Conservation (phyloP, 1,140 invertebrate species). For the Heliconius hermathena region DNA sequence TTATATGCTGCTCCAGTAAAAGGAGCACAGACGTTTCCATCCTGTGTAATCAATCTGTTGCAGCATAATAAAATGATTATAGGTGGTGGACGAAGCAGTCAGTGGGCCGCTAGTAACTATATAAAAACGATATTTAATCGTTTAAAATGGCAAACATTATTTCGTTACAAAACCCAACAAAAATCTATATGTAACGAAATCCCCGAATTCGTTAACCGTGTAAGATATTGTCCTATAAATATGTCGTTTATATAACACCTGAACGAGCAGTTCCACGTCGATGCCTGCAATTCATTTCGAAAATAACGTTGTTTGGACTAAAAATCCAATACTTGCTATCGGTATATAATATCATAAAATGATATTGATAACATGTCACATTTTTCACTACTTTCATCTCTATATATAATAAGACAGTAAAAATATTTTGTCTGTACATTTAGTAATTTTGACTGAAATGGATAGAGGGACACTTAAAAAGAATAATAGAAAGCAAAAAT, state of each 20-base stretch:
- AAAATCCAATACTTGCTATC: conserved; percentile 27
- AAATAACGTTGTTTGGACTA: conserved; percentile 30
- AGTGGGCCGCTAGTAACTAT: background rate
- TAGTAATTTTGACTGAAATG: too few relatives aligned
- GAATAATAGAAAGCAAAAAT: too few relatives aligned
- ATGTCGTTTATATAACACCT: conserved; percentile 25
- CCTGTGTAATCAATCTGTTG: too few relatives aligned
- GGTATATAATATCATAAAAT: conserved; percentile 25
- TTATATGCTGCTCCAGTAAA: too few relatives aligned
- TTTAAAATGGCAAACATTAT: background rate
- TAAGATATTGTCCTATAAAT: conserved; percentile 25
- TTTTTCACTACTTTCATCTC: background rate
- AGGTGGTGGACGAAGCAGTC: too few relatives aligned
- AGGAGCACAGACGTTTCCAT: too few relatives aligned
- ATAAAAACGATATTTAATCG: background rate
- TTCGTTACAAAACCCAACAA: background rate
- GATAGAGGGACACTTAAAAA: too few relatives aligned
- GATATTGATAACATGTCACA: background rate
- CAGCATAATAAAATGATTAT: too few relatives aligned
- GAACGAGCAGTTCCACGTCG: conserved; percentile 24
- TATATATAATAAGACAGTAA: too few relatives aligned
- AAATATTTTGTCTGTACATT: too few relatives aligned
- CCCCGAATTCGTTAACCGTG: conserved; percentile 4
- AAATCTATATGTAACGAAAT: conserved; percentile 6
- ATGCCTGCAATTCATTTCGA: conserved; percentile 18